Evolutionary conservation across 2,888 invertebrate genomes (phyloP).

Genomic region (Thymelicus sylvestris): DNA sequence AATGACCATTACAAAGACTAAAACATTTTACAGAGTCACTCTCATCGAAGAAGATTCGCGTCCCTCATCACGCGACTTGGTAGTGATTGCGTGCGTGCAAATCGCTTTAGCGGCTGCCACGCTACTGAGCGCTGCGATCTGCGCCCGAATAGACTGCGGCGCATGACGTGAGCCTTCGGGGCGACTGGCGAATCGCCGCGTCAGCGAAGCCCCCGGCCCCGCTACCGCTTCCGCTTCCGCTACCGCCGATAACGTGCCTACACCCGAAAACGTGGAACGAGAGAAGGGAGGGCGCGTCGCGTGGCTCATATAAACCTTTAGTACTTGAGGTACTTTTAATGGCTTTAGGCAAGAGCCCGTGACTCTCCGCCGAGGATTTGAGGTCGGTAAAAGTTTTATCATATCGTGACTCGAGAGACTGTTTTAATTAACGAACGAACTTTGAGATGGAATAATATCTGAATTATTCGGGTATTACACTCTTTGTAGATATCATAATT

Average conservation of each 20-base stretch:
- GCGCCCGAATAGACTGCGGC: conserved; percentile 82
- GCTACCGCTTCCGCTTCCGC: conserved; percentile 60
- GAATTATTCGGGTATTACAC: background rate
- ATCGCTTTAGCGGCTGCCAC: conserved; percentile 78
- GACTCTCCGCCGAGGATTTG: conserved; percentile 18
- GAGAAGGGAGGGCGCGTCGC: conserved; percentile 84
- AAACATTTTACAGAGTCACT: conserved; percentile 63
- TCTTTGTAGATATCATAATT: background rate
- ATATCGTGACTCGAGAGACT: conserved; percentile 41
- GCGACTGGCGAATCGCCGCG: conserved; percentile 67
- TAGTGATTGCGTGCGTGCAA: conserved; percentile 81
- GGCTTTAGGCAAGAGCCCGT: conserved; percentile 30
- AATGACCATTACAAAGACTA: background rate
- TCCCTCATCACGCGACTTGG: conserved; percentile 71
- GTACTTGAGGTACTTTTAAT: conserved; percentile 36
- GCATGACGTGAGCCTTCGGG: conserved; percentile 77
- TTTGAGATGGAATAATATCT: conserved; percentile 14
- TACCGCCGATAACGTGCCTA: conserved; percentile 55
- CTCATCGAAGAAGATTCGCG: conserved; percentile 68
- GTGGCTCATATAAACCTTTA: conserved; percentile 81
- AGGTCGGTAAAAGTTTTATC: conserved; percentile 34
- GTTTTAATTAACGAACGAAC: conserved; percentile 26
- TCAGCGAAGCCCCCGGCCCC: conserved; percentile 66
- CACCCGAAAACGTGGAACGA: conserved; percentile 62
- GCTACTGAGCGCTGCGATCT: conserved; percentile 78